Conservation (phyloP, 1,140 invertebrate genomes). For the Idris sp. region DNA sequence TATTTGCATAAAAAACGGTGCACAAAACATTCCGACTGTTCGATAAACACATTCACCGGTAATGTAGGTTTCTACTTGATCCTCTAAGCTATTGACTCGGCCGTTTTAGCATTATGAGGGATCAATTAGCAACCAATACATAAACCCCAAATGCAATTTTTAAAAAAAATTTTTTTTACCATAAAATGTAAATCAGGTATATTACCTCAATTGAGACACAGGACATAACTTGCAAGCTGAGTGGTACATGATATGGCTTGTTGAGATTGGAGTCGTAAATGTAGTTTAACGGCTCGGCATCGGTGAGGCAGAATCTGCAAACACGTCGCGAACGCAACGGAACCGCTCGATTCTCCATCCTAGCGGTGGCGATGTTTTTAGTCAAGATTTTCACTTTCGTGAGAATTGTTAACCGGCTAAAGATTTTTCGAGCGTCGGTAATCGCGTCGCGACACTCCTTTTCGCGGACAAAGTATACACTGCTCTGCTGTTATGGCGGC, state of each 20-base stretch:
- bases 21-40: constrained; percentile 16
- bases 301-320: constrained; percentile 85
- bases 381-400: no score
- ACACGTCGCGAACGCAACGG: constrained; percentile 81
- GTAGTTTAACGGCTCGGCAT: constrained; percentile 80
- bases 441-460: constrained; percentile 66
- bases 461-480: constrained; percentile 67
- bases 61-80: constrained; percentile 39
- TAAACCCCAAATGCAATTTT: no score
- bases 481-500: constrained; percentile 74
- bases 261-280: constrained; percentile 82
- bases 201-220: constrained; percentile 86
- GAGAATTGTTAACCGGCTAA: no score
- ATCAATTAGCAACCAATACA: constrained; percentile 31
- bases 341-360: constrained; percentile 82
- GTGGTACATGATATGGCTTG: constrained; percentile 79
- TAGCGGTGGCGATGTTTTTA: no score
- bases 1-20: neutral
- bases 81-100: constrained; percentile 60
- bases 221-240: constrained; percentile 86
- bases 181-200: constrained; percentile 3
- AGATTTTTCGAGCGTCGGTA: constrained; percentile 78
- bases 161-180: no score
- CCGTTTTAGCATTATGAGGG: constrained; percentile 20
- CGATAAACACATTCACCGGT: constrained; percentile 31